Conservation (phyloP, 2,888 invertebrate species). For the Ophion ellenae region DNA sequence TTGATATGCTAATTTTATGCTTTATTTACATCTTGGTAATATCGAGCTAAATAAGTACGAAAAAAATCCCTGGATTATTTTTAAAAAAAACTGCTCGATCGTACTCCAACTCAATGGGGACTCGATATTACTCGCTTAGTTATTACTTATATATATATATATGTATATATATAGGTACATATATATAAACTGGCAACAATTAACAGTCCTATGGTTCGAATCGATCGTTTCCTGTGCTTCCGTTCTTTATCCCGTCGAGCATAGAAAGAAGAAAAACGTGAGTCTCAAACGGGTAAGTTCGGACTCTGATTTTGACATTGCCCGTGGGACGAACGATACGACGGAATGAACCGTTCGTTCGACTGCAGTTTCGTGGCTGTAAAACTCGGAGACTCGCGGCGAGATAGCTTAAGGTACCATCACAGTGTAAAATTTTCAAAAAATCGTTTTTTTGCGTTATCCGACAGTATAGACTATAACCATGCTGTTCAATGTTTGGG, state of each 20-base stretch:
- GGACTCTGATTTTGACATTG: not conserved
- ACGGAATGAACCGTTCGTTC: too few species aligned
- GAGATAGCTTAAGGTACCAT: too few species aligned
- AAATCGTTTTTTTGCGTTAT: too few species aligned
- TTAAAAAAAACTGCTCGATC: conserved; percentile 76
- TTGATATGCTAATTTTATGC: conserved; percentile 50
- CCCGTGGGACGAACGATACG: too few species aligned
- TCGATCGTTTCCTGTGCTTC: conserved; percentile 35
- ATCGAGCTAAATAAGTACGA: conserved; percentile 79
- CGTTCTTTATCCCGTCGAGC: not conserved
- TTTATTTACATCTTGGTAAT: conserved; percentile 79
- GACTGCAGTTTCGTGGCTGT: too few species aligned
- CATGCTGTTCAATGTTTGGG: too few species aligned
- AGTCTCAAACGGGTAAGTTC: not conserved
- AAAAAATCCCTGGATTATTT: conserved; percentile 81
- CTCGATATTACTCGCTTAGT: conserved; percentile 70
- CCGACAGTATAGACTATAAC: too few species aligned
- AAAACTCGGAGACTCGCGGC: too few species aligned
- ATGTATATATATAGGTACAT: conserved; percentile 61
- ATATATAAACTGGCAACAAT: conserved; percentile 83
- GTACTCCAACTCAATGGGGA: conserved; percentile 77
- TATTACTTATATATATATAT: conserved; percentile 61
- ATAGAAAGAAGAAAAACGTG: not conserved
- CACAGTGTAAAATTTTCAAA: too few species aligned
- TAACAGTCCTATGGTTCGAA: conserved; percentile 80